These are phyloP conservation scores for Anseranas semipalmata DNA, from an alignment of 2,113 vertebrate genomes.

Conservation along the genomic window DNA sequence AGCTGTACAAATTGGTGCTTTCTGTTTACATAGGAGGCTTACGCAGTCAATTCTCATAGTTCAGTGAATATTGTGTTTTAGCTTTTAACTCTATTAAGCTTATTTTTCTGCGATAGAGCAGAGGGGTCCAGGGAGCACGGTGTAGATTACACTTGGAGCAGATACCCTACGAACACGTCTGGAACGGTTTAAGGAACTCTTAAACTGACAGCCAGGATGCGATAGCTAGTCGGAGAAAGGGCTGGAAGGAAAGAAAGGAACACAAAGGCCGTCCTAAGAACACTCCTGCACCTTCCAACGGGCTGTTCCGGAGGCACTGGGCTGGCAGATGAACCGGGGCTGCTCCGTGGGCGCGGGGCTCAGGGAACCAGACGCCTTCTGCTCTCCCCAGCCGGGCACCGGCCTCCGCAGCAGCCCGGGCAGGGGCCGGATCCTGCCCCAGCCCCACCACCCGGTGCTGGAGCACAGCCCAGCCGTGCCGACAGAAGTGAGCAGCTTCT, in stretches of 20 bases:
- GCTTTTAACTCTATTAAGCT: constrained; percentile 53
- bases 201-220: background rate
- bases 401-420: fast-evolving
- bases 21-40: constrained; percentile 56
- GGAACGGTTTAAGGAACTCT: constrained; percentile 11
- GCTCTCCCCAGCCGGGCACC: fast-evolving
- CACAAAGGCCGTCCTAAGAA: background rate
- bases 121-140: background rate
- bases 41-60: constrained; percentile 47
- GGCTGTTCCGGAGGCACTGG: background rate
- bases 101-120: constrained; percentile 14
- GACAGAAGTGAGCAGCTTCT: fast-evolving
- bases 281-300: fast-evolving
- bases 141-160: background rate
- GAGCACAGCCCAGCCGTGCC: background rate
- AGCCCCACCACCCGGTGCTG: fast-evolving
- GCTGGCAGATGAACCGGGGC: background rate
- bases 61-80: constrained; percentile 41
- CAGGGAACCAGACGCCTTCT: fast-evolving
- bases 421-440: background rate
- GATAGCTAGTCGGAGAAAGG: background rate
- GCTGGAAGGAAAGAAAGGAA: background rate
- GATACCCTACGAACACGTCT: background rate
- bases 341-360: background rate
- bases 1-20: constrained; percentile 54